Base-by-base conservation (phyloP, 2,113 vertebrate species). In the Sclerurus mexicanus region DNA sequence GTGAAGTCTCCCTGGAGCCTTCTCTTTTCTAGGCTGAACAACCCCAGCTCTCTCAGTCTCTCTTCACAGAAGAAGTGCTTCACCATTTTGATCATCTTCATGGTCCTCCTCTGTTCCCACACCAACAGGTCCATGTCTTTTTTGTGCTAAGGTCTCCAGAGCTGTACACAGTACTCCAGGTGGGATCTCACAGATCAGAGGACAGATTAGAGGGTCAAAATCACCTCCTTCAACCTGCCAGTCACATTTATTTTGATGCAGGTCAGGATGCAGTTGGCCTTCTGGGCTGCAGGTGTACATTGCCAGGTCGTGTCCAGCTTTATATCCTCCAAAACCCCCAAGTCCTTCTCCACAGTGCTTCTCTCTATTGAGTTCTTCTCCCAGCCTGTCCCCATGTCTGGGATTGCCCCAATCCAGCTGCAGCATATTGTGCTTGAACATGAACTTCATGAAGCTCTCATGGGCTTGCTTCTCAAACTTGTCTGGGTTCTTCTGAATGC, bases 251-350 rank as follows among this genome's bases (percentile, higher is more conserved):
- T 53, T 69, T 78, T 39, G 19, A 66, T 39, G 47, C 28, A 46
- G 23, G 23, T 28, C 55, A 69, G 55, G 28, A 20, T 33, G 9
- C 0, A 0, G 40, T 46, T 12, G 19, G 6, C 28, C 62, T 53
- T 62, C 28, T 24, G 39, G 39, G 18, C 0, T 0, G 23, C n/a
- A 71, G n/a, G 15, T 62, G 4, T 10, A n/a, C 12, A 10, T 24
- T 19, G 7, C 55, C 28, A 53, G 19, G 33, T 53, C 9, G 1
- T 23, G 14, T 46, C 28, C 3, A 12, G 27, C 39, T 39, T 46
- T 62, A 33, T 33, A 53, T 24, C 12, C n/a, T 33, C 22, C 47
- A 62, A 27, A 46, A 33, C 28, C 19, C 31, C 55, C 39, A 53
- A 37, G 53, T 14, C 39, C 60, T 76, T 16, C 24, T 58, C 44